A percentile compares a stretch with the other conserved stretches of the same genome.
phyloP scores from a whole-genome alignment of 2,888 invertebrate species.

The Elmis aenea region DNA sequence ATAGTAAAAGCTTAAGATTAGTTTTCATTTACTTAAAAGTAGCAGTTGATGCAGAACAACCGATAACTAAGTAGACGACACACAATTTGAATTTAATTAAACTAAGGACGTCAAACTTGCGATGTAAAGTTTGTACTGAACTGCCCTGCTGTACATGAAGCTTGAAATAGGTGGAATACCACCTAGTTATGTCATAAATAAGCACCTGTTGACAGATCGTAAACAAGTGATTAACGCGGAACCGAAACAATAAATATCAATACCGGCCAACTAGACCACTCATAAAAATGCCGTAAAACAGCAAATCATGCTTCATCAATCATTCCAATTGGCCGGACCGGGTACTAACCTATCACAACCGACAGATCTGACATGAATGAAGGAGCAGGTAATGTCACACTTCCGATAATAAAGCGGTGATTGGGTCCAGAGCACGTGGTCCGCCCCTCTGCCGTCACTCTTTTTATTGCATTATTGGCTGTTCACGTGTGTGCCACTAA shows the following conservation, averaged over 20 bases:
- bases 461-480: constrained; percentile 43
- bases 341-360: constrained; percentile 33
- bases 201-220: constrained; percentile 27
- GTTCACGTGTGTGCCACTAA: constrained; percentile 36
- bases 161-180: too few species aligned
- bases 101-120: too few species aligned
- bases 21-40: too few species aligned
- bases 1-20: too few species aligned
- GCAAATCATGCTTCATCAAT: constrained; percentile 40
- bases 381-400: constrained; percentile 37
- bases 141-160: too few species aligned
- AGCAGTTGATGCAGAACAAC: too few species aligned
- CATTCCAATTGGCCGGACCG: constrained; percentile 26
- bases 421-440: constrained; percentile 37
- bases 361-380: constrained; percentile 29
- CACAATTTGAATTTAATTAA: too few species aligned
- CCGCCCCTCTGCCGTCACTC: constrained; percentile 33
- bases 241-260: constrained; percentile 20
- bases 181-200: too few species aligned
- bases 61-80: too few species aligned
- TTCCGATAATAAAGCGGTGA: constrained; percentile 40
- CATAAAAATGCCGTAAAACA: constrained; percentile 42
- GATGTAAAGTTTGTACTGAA: too few species aligned
- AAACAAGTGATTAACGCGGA: constrained; percentile 22
- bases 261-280: constrained; percentile 33